Base-by-base conservation (phyloP, 2,888 invertebrate genomes). In the Mythimna vitellina region DNA sequence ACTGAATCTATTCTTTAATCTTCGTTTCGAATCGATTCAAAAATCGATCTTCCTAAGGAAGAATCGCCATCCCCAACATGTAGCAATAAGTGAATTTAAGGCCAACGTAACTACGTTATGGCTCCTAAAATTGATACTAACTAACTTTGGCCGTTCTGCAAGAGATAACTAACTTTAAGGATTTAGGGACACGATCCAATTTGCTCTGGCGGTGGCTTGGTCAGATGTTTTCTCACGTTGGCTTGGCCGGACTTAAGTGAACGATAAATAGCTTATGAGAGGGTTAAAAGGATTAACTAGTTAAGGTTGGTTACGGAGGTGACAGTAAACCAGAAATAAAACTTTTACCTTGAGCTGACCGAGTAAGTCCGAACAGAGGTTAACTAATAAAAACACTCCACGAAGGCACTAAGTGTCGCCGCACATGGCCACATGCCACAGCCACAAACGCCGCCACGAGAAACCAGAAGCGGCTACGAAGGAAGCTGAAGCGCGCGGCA, bases 61-160 rank as follows among this genome's bases (percentile, higher is more conserved):
- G 46, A 46, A 17, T 17, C 20, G 46, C 17, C 46, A 46, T 17
- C 46, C 46, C 14, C 20, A 71, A 29, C 29, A 49, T 65, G 56
- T 35, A 56, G 42, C 29, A 66, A 67, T 79, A 75, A 78, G 56
- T 72, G 65, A 76, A 80, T 76, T 68, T 66, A 69, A 32, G 22
- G 25, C 46, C 67, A 4, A 56, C 56, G 14, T 70, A 76, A 68
- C 61, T 32, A 3, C 6, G 67, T 72, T 79, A 65, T 53, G 29
- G 58, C 58, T 65, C 25, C 62, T 51, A 68, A 65, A 72, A 79
- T 72, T 63, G 68, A 80, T 72, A 42, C 56, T 58, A 63, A 76
- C 54, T 51, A 58, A 76, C 51, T 72, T 72, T 46, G 22, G 3
- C 22, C 58, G 54, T 35, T 65, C 10, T 53, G 20, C 42, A 32